Conservation (phyloP, 1,140 invertebrate species). For the Listronotus oregonensis region DNA sequence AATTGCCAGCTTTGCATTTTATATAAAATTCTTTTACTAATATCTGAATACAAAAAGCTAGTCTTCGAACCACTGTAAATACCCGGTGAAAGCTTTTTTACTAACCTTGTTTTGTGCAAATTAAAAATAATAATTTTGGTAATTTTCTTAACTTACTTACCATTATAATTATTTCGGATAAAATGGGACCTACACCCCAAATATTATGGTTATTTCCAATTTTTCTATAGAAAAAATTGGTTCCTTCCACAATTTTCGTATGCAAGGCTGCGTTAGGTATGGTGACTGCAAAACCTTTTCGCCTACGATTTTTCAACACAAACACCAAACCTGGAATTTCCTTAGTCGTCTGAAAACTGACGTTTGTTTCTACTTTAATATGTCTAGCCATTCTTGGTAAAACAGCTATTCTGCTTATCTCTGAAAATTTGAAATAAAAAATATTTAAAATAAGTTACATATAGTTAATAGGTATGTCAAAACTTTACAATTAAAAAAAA, state of each 20-base stretch:
- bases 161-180: constrained; percentile 63
- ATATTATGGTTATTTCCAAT: constrained; percentile 59
- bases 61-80: too few relatives aligned
- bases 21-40: too few relatives aligned
- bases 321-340: constrained; percentile 47
- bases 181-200: constrained; percentile 62
- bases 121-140: too few relatives aligned
- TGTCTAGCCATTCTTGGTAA: constrained; percentile 53
- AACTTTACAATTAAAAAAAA: too few relatives aligned
- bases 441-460: too few relatives aligned
- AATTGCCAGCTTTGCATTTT: too few relatives aligned
- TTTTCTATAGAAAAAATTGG: constrained; percentile 61
- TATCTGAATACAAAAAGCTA: too few relatives aligned
- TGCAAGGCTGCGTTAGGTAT: constrained; percentile 48
- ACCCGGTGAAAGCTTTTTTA: too few relatives aligned
- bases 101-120: too few relatives aligned
- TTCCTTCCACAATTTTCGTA: constrained; percentile 58
- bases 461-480: too few relatives aligned
- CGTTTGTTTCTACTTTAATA: constrained; percentile 47
- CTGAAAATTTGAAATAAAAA: constrained; percentile 49
- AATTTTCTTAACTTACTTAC: constrained; percentile 53
- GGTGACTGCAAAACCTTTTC: constrained; percentile 49
- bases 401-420: constrained; percentile 60
- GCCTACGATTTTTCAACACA: constrained; percentile 56
- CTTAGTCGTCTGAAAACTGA: constrained; percentile 27